Conservation (phyloP, 2,113 vertebrate species). For the Beaufortia kweichowensis region DNA sequence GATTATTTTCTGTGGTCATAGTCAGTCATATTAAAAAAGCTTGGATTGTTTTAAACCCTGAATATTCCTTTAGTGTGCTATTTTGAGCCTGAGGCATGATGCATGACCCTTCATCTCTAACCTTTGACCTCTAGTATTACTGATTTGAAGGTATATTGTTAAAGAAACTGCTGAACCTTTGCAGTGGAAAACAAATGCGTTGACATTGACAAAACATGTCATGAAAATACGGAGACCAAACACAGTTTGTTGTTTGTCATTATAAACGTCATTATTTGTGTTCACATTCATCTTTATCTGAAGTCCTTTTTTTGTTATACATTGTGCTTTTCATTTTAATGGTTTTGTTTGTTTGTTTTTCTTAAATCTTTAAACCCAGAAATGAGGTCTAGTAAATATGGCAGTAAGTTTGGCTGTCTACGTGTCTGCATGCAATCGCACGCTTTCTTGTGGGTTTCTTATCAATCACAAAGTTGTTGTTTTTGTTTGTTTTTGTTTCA, state of each 20-base stretch:
- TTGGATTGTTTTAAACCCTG: conserved; percentile 13
- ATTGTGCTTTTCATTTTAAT: conserved; percentile 66
- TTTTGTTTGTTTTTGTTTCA: conserved; percentile 53
- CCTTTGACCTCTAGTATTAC: conserved; percentile 36
- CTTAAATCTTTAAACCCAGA: conserved; percentile 69
- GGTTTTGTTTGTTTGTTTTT: conserved; percentile 55
- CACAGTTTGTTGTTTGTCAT: conserved; percentile 2
- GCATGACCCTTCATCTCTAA: conserved; percentile 51
- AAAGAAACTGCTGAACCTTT: neutral
- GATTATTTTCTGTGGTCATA: too few species aligned
- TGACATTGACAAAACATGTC: neutral
- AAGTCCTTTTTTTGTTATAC: conserved; percentile 70
- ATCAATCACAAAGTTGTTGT: conserved; percentile 46
- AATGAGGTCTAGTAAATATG: conserved; percentile 74
- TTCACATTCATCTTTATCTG: conserved; percentile 39
- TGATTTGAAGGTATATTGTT: neutral
- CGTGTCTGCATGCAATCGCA: conserved; percentile 65
- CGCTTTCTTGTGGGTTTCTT: conserved; percentile 53
- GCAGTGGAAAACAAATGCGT: neutral
- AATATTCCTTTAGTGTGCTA: conserved; percentile 54
- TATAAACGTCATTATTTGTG: conserved; percentile 18
- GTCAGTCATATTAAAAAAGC: neutral
- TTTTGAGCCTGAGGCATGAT: conserved; percentile 51
- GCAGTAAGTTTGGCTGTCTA: conserved; percentile 75
- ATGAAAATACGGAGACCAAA: conserved; percentile 11